Evolutionary conservation across 2,888 invertebrate genomes (phyloP).

Genomic region (Hydriomena furcata): DNA sequence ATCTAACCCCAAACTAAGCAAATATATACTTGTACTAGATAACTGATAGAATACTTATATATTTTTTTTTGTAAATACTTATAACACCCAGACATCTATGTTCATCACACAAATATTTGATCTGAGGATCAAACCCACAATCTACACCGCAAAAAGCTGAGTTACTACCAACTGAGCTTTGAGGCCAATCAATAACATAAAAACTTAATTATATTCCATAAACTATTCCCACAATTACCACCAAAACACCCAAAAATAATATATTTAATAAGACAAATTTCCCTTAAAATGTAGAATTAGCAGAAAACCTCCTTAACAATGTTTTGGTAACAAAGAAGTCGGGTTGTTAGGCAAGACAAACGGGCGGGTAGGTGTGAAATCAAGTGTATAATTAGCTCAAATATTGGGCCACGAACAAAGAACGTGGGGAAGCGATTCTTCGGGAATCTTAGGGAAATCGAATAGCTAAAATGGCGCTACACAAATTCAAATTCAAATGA

Average conservation of each 20-base stretch:
- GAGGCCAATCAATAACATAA: too few relatives aligned
- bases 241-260: constrained; percentile 27
- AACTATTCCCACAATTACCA: not conserved
- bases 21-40: too few relatives aligned
- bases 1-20: too few relatives aligned
- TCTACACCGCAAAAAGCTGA: too few relatives aligned
- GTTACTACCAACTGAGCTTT: too few relatives aligned
- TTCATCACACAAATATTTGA: too few relatives aligned
- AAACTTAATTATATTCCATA: too few relatives aligned
- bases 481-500: too few relatives aligned
- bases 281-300: constrained; percentile 26
- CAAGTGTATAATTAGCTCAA: constrained; percentile 65
- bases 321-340: constrained; percentile 37
- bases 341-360: constrained; percentile 58
- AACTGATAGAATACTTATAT: too few relatives aligned
- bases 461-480: constrained; percentile 51
- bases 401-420: constrained; percentile 66
- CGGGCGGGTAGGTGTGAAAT: constrained; percentile 60
- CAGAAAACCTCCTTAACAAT: constrained; percentile 24
- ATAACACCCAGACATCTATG: too few relatives aligned
- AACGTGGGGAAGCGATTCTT: constrained; percentile 56
- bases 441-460: constrained; percentile 55
- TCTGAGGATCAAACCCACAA: too few relatives aligned
- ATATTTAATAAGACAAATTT: constrained; percentile 11
- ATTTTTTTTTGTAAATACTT: too few relatives aligned